Conservation (phyloP, 1,140 invertebrate species). For the Macrotrachela quadricornifera region DNA sequence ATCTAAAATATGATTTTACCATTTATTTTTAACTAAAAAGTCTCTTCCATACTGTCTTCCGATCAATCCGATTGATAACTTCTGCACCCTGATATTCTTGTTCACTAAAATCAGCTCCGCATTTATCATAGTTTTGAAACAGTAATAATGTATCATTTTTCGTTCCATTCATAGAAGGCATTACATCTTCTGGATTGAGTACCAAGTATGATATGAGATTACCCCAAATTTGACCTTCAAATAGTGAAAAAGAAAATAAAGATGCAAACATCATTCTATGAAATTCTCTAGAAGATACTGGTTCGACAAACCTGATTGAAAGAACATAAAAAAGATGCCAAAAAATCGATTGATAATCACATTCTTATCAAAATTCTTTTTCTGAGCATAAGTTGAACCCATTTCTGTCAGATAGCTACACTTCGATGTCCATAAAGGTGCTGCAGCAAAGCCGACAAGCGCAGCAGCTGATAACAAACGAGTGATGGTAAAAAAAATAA, state of each 20-base stretch:
- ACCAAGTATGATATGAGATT: conserved; percentile 79
- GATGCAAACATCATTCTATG: too few relatives aligned
- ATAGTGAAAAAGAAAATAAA: neutral
- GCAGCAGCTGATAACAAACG: conserved; percentile 38
- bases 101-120: conserved; percentile 46
- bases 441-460: conserved; percentile 62
- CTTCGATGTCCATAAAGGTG: conserved; percentile 86
- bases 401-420: conserved; percentile 81
- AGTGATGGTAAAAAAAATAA: too few relatives aligned
- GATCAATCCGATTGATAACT: too few relatives aligned
- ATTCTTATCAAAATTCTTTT: conserved; percentile 20
- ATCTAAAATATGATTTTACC: too few relatives aligned
- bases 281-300: neutral
- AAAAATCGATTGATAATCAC: conserved; percentile 81
- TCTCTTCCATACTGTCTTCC: too few relatives aligned
- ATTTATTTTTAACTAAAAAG: too few relatives aligned
- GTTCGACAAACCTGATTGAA: conserved; percentile 45
- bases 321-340: conserved; percentile 88
- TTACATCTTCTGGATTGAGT: conserved; percentile 33
- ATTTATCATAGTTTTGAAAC: conserved; percentile 19
- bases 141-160: too few relatives aligned
- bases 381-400: conserved; percentile 47
- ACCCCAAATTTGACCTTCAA: conserved; percentile 40
- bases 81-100: too few relatives aligned
- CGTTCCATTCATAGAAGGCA: neutral